Base-by-base conservation (phyloP, 2,113 vertebrate genomes). In the Cephalopterus ornatus region DNA sequence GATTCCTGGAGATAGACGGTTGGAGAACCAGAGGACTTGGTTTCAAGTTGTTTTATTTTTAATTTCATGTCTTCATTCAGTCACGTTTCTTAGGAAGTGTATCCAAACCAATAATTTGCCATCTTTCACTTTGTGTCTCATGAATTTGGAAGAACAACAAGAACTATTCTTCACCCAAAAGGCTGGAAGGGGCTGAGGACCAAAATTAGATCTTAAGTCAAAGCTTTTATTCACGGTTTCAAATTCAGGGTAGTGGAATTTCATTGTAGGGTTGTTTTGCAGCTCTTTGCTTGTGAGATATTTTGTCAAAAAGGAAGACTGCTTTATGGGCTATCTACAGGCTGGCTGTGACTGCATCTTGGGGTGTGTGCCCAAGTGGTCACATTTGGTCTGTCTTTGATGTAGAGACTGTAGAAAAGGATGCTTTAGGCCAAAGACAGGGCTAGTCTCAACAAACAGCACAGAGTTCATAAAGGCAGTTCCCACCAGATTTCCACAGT, bases 131-230 rank as follows among this genome's bases (percentile, higher is more conserved):
- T 77, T 41, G 27, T 22, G 23, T 86, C 84, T 89, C 61, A 58
- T 35, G 63, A 81, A 89, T 84, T 74, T 87, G 55, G 59, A 42
- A 5, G 18, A 92, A 95, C 66, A 93, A 73, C 23, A 84, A 52
- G 80, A 92, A 66, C 84, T 84, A 35, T 77, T 96, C 55, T 94
- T 94, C 18, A 89, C 30, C 73, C 73, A 16, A 85, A 87, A 87
- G 72, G 58, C 87, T 89, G 46, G 55, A 81, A 77, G 77, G 80
- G 65, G 10, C 72, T 33, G 55, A 89, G 55, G 32, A 92, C 68
- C 87, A 89, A 92, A 92, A 92, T 92, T 96, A 91, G 83, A 92
- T 85, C 66, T 75, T 49, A 61, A 53, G 42, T 94, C 42, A 89
- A 87, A 84, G 76, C 59, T 72, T 94, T 89, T 92, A 87, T 95